phyloP scores from a whole-genome alignment of 2,888 invertebrate species.

The Mimumesa dahlbomi region DNA sequence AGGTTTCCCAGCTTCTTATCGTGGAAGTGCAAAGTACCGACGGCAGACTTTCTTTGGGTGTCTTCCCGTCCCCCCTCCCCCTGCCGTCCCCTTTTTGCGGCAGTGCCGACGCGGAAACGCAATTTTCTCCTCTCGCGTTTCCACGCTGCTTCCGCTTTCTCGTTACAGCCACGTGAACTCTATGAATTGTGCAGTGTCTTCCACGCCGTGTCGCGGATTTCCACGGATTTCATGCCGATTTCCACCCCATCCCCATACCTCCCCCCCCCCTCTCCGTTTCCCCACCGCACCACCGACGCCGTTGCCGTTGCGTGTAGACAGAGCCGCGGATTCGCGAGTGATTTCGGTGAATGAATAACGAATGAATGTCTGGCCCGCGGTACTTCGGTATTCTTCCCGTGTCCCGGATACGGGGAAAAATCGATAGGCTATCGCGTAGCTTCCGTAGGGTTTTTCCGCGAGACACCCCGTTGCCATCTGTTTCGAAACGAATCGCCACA shows the following conservation, averaged over 20 bases:
- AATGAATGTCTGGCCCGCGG: slow-evolving; percentile 34
- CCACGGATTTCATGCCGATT: slow-evolving; percentile 54
- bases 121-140: slow-evolving; percentile 43
- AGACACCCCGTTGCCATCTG: too few species aligned
- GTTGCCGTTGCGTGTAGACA: slow-evolving; percentile 6
- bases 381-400: too few species aligned
- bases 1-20: too few species aligned
- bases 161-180: slow-evolving; percentile 38
- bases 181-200: slow-evolving; percentile 57
- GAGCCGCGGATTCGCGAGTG: slow-evolving; percentile 33
- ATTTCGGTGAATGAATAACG: slow-evolving; percentile 50
- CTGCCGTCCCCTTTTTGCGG: slow-evolving; percentile 5
- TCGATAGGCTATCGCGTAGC: too few species aligned
- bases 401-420: too few species aligned
- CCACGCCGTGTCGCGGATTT: slow-evolving; percentile 46
- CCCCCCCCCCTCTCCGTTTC: too few species aligned
- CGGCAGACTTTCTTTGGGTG: too few species aligned
- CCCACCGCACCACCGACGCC: background rate
- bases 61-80: too few species aligned
- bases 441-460: too few species aligned
- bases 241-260: too few species aligned
- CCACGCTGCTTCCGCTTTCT: slow-evolving; percentile 31
- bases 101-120: slow-evolving; percentile 37
- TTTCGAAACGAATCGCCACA: too few species aligned
- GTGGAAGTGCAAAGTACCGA: too few species aligned